Evolutionary conservation across 1,140 invertebrate genomes (phyloP), one percentile per base, ranked within the genome.

Genomic region (Drosophila busckii): DNA sequence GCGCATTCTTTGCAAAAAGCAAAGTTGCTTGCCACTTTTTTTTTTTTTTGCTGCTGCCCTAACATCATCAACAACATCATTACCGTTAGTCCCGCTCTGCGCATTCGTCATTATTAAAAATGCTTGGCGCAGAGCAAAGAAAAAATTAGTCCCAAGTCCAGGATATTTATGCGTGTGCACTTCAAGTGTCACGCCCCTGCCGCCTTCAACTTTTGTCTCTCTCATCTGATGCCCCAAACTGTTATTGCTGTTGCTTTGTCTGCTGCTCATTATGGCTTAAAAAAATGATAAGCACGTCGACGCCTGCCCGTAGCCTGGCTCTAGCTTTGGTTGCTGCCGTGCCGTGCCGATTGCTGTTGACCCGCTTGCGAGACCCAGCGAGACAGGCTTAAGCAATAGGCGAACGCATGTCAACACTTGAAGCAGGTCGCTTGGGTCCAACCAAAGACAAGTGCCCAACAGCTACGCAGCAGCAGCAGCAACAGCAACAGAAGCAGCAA

Each of bases 281-380:
- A 80, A n/a, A 82, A 82, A 83, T 82, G 76, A 75, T 82, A 61
- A 82, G 76, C 75, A 82, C 75, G 75, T 80, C 65, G 60, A 65
- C 50, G 61, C 61, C 66, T 58, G 61, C 78, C 4, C 12, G 22
- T 52, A 22, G 13, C 31, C 13, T 50, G 10, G 42, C 26, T 50
- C 32, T 42, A 10, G 32, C 45, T 20, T 28, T 52, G 37, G 17
- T 42, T 42, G 10, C 34, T 38, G 35, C 52, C 59, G 35, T 42
- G 25, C 16, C 31, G 12, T 42, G 56, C n/a, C n/a, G n/a, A n/a
- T n/a, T n/a, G n/a, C n/a, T n/a, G n/a, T n/a, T n/a, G n/a, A n/a
- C n/a, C n/a, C n/a, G n/a, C n/a, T n/a, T n/a, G n/a, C n/a, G n/a
- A n/a, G n/a, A n/a, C n/a, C n/a, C n/a, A n/a, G n/a, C n/a, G n/a